These are phyloP conservation scores for Neogobius melanostomus DNA, from an alignment of 2,113 vertebrate species.

Conservation along the genomic window DNA sequence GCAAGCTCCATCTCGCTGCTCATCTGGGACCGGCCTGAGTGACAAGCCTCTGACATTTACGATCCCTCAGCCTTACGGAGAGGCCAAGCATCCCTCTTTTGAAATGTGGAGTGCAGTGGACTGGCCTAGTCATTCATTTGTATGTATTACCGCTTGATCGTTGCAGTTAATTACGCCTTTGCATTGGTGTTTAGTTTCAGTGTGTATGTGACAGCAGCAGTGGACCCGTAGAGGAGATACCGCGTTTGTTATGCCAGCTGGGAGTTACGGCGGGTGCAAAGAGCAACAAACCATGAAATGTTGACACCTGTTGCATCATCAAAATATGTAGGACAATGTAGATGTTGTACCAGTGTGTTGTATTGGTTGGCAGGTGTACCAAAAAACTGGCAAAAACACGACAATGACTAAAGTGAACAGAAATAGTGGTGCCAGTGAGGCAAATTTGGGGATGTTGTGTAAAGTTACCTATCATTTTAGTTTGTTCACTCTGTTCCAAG, in stretches of 20 bases:
- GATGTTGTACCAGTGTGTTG: background rate
- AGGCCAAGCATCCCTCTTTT: constrained; percentile 36
- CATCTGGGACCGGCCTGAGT: constrained; percentile 81
- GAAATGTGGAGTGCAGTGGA: constrained; percentile 27
- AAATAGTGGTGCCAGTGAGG: too few species aligned
- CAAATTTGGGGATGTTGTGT: too few species aligned
- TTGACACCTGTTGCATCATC: constrained; percentile 9
- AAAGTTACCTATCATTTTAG: too few species aligned
- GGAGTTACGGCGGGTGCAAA: background rate
- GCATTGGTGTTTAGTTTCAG: background rate
- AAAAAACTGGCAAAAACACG: too few species aligned
- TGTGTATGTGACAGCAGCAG: background rate
- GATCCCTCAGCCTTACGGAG: constrained; percentile 53
- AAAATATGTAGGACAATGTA: background rate
- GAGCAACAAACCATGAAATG: constrained; percentile 3
- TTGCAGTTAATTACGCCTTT: background rate
- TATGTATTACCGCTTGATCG: constrained; percentile 2
- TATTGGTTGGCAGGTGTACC: background rate
- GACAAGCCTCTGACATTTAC: constrained; percentile 69
- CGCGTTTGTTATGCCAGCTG: background rate
- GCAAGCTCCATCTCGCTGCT: constrained; percentile 77
- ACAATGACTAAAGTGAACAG: too few species aligned
- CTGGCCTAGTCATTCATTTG: constrained; percentile 31
- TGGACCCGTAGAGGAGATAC: background rate
- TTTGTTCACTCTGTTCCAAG: too few species aligned